Base-by-base conservation (phyloP, 1,140 invertebrate species). In the Leptoteleia sp. region DNA sequence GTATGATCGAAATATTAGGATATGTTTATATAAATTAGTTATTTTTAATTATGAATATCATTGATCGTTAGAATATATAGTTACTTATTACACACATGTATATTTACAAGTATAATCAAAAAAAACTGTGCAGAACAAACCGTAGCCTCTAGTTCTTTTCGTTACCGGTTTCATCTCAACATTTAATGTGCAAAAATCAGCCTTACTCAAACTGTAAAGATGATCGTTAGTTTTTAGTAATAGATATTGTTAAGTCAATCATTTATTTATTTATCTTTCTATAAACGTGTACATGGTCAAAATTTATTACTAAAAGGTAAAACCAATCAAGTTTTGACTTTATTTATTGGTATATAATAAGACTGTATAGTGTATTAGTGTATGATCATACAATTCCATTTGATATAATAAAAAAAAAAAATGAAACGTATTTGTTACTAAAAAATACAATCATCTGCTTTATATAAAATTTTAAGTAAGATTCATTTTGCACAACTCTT, bases 21-120 rank as follows among this genome's bases (percentile, higher is more conserved):
- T 78, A 78, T 72, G 76, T 78, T 73, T 73, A 79, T 70, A 79
- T 70, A 59, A 70, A 79, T 79, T 79, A 79, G 76, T 79, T 79
- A 79, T 79, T 79, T 79, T 79, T 73, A 79, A 73, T 79, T 73
- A 73, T 64, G 55, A 70, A 73, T 79, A 73, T 73, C 76, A 68
- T 79, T 73, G 70, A 79, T 55, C 68, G 68, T 73, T 79, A 73
- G 68, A 72, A 68, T 70, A 73, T 70, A 79, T 72, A 72, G 48
- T 79, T 79, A 79, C 62, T 73, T 79, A 73, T 79, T 73, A 79
- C 61, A 73, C 55, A 71, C 61, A 73, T 79, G 76, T 79, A 78
- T 78, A 78, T 78, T 78, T 78, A 78, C 68, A 78, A 78, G 64
- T 78, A 78, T 78, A 78, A 78, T 78, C 76, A n/a, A 77, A 77